Base-by-base conservation (phyloP, 2,113 vertebrate species). In the Polyodon spathula region DNA sequence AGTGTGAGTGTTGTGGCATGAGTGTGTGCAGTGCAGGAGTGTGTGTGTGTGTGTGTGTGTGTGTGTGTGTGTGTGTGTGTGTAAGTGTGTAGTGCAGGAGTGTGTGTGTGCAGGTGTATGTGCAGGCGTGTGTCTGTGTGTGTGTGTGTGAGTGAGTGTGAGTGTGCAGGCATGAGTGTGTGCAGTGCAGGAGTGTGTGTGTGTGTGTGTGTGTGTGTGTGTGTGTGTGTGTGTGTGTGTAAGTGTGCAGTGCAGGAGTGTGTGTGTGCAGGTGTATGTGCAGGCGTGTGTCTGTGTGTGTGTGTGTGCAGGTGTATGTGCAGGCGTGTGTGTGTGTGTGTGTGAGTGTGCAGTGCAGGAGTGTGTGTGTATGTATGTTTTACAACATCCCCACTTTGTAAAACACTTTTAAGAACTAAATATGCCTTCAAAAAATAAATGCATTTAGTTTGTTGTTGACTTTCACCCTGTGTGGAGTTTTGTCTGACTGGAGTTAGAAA, bases 351-450 rank as follows among this genome's bases (percentile, higher is more conserved):
- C n/a, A n/a, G n/a, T 41, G 55, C 10, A 43, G 42, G 6, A 6
- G 10, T 66, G 37, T 48, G n/a, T 56, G 41, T 56, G 17, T 14
- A 12, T 40, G 56, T 40, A 65, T 60, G 53, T 58, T 48, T 62
- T 59, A 43, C n/a, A n/a, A n/a, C n/a, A n/a, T n/a, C n/a, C n/a
- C n/a, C n/a, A n/a, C n/a, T n/a, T n/a, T n/a, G n/a, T n/a, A n/a
- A n/a, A n/a, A n/a, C n/a, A n/a, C n/a, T n/a, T n/a, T n/a, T n/a
- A n/a, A n/a, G n/a, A n/a, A n/a, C n/a, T n/a, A n/a, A n/a, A n/a
- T n/a, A n/a, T n/a, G n/a, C n/a, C n/a, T n/a, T n/a, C n/a, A n/a
- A n/a, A n/a, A n/a, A n/a, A n/a, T n/a, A n/a, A n/a, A n/a, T n/a
- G n/a, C n/a, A n/a, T n/a, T n/a, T n/a, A n/a, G n/a, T n/a, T n/a